Base-by-base conservation (phyloP, 2,888 invertebrate genomes). In the Idaea aversata region DNA sequence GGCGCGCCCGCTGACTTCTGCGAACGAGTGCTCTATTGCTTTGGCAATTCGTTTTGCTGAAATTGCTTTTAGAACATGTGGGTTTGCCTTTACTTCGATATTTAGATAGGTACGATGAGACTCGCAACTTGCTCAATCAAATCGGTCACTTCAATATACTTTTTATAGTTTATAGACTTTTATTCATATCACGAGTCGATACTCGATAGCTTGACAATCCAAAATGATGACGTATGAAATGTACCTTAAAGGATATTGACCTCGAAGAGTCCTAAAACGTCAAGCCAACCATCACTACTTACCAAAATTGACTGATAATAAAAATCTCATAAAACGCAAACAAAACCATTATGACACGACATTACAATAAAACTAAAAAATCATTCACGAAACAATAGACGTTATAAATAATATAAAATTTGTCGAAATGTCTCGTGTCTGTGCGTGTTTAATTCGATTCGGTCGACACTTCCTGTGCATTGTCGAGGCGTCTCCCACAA, bases 401-500 rank as follows among this genome's bases (percentile, higher is more conserved):
- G 65, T 69, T 68, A 73, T 80, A 85, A 85, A 90, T 87, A 90
- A 89, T 87, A 86, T 86, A 82, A 84, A 88, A 88, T 88, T 85
- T 83, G 88, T 88, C 84, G 78, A 80, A 84, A 83, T 83, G 83
- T 81, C 81, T 80, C 47, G 10, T 47, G 69, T 57, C 65, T 70
- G 69, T 69, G 82, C 79, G 81, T 81, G 83, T 85, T 82, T 86
- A 84, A 89, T 86, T 89, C 84, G 88, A 87, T 85, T 87, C 86
- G 80, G 87, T 87, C 88, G 88, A 87, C 91, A 90, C 87, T 90
- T 91, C 91, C 91, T 88, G 91, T 87, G 88, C 86, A 87, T 90
- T 91, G 91, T 90, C 77, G 85, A 82, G 77, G 79, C 79, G 86
- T 86, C 87, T 86, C 87, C 81, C 83, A 80, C 82, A 76, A 76